Evolutionary conservation across 2,797 vertebrate genomes (phyloP), one percentile per base, ranked within the genome.

Genomic region (Menidia menidia): DNA sequence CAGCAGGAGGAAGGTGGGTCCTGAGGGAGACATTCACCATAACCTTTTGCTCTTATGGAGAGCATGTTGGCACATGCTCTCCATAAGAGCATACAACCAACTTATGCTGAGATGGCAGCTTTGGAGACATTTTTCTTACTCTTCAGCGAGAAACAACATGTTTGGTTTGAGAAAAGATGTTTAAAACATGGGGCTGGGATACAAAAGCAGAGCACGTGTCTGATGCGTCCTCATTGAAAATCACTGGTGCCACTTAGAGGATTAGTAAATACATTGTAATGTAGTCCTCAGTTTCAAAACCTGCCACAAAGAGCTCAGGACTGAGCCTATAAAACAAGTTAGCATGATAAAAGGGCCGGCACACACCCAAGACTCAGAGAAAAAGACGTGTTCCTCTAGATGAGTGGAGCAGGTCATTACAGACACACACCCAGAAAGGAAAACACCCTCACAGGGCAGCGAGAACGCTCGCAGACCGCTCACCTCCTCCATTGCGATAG

Each of bases 401-500:
- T n/a, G 33, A 41, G 63, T 61, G 70, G 12, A 52, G 75, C 73
- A 77, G 73, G 82, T 64, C 12, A 41, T 33, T 7, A 52, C 61
- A 75, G 53, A 35, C 13, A 47, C 57, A 63, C 57, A 61, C 32
- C 5, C 54, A 19, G 54, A 51, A 73, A 76, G 68, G 42, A 56
- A 68, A 62, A 52, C 35, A 61, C 67, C 32, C 43, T 47, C 47
- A 48, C n/a, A 71, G 18, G 47, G 30, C 6, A 25, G 44, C 0
- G 7, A 44, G 33, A 31, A 12, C 30, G 35, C 30, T 45, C 43
- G 25, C 3, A 14, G 16, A 51, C 6, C 0, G 25, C 95, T 92
- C 75, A 96, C 96, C 95, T 90, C 95, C 96, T 79, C 95, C 95
- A 0, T 96, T 96, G 62, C 95, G 94, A 82, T 96, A 96, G 76